These are phyloP conservation scores for Drosophila murphyi DNA, from an alignment of 1,140 invertebrate genomes.

Conservation along the genomic window DNA sequence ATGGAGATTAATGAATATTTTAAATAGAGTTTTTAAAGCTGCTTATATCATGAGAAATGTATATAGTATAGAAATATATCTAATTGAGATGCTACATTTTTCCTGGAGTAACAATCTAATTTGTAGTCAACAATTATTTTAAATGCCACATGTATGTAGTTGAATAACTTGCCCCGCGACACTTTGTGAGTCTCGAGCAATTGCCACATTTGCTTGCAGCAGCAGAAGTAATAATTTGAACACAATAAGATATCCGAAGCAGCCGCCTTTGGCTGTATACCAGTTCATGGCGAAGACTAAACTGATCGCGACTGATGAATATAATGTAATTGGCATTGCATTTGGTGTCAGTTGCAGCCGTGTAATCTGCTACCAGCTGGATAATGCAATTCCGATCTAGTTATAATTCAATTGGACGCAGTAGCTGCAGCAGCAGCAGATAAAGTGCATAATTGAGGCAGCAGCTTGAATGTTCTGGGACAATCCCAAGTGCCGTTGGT, in stretches of 20 bases:
- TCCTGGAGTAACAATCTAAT: too few relatives aligned
- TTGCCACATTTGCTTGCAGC: background rate
- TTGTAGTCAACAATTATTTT: too few relatives aligned
- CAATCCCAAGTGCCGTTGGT: conserved; percentile 4
- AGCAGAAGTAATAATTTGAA: background rate
- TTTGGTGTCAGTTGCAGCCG: conserved; percentile 20
- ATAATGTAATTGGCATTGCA: conserved; percentile 22
- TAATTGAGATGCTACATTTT: too few relatives aligned
- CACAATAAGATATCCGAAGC: background rate
- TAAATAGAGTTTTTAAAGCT: too few relatives aligned
- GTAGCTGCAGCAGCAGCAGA: background rate
- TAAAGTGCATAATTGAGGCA: conserved; percentile 66
- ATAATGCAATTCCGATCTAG: conserved; percentile 54
- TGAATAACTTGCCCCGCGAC: background rate
- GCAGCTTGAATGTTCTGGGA: conserved; percentile 24
- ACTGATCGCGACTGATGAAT: conserved; percentile 29
- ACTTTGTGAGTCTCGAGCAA: background rate
- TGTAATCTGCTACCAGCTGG: conserved; percentile 50
- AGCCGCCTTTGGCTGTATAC: background rate
- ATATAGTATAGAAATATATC: too few relatives aligned
- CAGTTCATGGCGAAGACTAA: conserved; percentile 16
- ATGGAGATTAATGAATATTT: too few relatives aligned
- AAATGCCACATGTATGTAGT: background rate
- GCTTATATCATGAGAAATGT: too few relatives aligned
- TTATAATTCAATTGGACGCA: conserved; percentile 52